Percentiles rank a stretch among this genome's conserved stretches.
Conservation (phyloP, 2,888 invertebrate species). For the Branchinecta sandiegonensis region DNA sequence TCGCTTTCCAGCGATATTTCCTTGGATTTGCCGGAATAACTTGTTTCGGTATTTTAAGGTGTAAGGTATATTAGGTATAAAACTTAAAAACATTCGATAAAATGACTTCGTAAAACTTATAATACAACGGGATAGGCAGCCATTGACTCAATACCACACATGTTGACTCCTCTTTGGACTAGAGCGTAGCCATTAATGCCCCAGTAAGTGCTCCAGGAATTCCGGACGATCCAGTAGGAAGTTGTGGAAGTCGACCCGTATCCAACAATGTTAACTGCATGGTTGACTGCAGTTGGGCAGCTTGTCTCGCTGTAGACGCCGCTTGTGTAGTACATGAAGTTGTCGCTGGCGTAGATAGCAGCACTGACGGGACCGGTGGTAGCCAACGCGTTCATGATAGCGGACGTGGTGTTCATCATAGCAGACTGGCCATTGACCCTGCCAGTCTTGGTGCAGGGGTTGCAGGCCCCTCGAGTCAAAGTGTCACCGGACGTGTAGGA, state of each 20-base stretch:
- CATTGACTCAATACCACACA: neutral
- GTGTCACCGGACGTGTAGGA: neutral
- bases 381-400: neutral
- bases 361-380: slow-evolving; percentile 6
- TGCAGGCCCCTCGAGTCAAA: neutral
- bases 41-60: too few species aligned
- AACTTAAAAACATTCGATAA: too few species aligned
- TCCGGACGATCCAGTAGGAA: neutral
- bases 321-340: neutral
- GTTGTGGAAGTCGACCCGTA: neutral
- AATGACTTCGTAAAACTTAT: too few species aligned
- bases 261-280: slow-evolving; percentile 14
- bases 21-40: too few species aligned
- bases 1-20: too few species aligned
- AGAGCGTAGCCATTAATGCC: neutral
- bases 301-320: neutral
- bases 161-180: neutral
- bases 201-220: slow-evolving; percentile 7
- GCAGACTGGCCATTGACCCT: neutral
- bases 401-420: neutral
- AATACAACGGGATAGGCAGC: neutral
- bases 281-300: neutral
- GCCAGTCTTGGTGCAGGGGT: neutral
- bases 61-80: too few species aligned
- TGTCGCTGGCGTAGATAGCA: neutral